Base-by-base conservation (phyloP, 2,797 vertebrate genomes). In the Micropoecilia bifurca region DNA sequence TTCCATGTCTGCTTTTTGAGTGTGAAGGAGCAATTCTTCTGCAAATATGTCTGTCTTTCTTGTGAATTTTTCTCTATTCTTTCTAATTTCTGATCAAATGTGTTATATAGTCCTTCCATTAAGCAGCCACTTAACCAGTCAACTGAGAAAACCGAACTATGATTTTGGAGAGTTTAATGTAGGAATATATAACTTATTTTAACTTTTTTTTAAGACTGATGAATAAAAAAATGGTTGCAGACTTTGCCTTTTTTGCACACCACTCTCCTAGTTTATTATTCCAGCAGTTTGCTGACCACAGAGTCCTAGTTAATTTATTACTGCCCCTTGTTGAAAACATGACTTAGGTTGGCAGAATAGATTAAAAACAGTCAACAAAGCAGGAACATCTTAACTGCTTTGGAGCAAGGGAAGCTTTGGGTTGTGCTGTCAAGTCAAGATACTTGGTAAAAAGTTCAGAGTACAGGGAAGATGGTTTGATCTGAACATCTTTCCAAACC, bases 251-350 rank as follows among this genome's bases (percentile, higher is more conserved):
- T 48, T 78, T 59, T 77, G 39, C 74, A 14, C 30, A 63, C 50
- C 71, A 86, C 33, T 8, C 33, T 8, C 84, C 84, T 88, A 83
- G 79, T 57, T 75, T 59, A 72, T 92, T 75, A 77, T 78, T 69
- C 85, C 80, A 87, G 88, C 84, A 85, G 75, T 45, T 22, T 80
- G 78, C 48, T 83, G 61, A 59, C 75, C 71, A 69, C 61, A 53
- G 43, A 76, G 76, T 7, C 43, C 1, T 22, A 59, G 53, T 82
- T 84, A 22, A 82, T 88, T 83, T 77, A 76, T 75, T 73, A 59
- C 46, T 59, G 28, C 55, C 71, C 50, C 83, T 71, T 81, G 25
- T 63, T 77, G 71, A 74, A 86, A 81, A 55, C 28, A 48, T 3
- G 10, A 74, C 45, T 48, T 47, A 28, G 59, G 77, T 85, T 78